phyloP scores from a whole-genome alignment of 2,113 vertebrate genomes.

The Symphodus melops region DNA sequence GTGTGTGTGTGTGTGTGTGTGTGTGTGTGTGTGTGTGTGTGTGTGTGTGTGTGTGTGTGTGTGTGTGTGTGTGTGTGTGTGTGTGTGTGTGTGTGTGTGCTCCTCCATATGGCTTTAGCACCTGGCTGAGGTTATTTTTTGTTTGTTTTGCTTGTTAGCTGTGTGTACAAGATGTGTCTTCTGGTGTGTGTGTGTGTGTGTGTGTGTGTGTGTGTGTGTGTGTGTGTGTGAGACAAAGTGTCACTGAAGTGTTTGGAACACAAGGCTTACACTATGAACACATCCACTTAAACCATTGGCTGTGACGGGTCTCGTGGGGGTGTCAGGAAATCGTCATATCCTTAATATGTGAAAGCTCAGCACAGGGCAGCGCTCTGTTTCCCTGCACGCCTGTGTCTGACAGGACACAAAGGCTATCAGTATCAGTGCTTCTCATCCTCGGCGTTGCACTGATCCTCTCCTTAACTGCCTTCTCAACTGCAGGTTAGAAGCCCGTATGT shows the following conservation, averaged over 20 bases:
- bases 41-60: not conserved
- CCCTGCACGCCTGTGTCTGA: slow-evolving; percentile 7
- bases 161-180: not conserved
- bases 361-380: slow-evolving; percentile 14
- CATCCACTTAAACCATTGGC: slow-evolving; percentile 45
- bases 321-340: slow-evolving; percentile 72
- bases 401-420: slow-evolving; percentile 21
- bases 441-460: slow-evolving; percentile 26
- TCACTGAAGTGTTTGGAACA: slow-evolving; percentile 23
- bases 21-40: not conserved
- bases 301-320: slow-evolving; percentile 35
- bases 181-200: not conserved
- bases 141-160: slow-evolving; percentile 19
- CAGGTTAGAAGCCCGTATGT: slow-evolving; percentile 91
- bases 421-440: slow-evolving; percentile 10
- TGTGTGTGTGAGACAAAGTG: slow-evolving; percentile 9
- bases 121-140: not conserved
- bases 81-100: not conserved
- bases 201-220: slow-evolving; percentile 8
- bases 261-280: slow-evolving; percentile 35
- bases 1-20: not conserved
- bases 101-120: not conserved
- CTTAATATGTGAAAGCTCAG: slow-evolving; percentile 66
- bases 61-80: slow-evolving; percentile 7
- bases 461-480: slow-evolving; percentile 15